Conservation (phyloP, 1,140 invertebrate genomes). For the Procambarus clarkii region DNA sequence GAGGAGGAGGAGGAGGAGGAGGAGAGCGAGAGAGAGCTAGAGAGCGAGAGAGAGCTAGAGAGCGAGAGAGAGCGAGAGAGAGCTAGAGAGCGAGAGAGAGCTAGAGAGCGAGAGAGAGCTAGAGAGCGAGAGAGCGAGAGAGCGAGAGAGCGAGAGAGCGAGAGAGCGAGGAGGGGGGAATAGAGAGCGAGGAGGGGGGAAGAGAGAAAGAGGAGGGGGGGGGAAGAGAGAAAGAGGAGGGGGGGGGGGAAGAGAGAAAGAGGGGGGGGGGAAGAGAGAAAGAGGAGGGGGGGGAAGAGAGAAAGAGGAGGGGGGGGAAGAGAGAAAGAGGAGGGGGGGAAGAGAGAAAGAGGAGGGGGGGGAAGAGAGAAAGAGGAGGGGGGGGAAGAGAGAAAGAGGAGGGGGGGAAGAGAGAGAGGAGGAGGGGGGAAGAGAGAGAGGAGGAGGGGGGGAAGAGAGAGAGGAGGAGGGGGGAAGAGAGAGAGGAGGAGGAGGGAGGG, state of each 20-base stretch:
- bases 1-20: too few relatives aligned
- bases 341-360: slow-evolving; percentile 8
- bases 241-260: neutral
- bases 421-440: neutral
- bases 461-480: neutral
- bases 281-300: slow-evolving; percentile 11
- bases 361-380: neutral
- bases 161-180: too few relatives aligned
- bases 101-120: too few relatives aligned
- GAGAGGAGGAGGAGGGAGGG: too few relatives aligned
- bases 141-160: too few relatives aligned
- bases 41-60: too few relatives aligned
- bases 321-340: neutral
- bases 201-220: neutral
- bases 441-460: neutral
- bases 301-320: slow-evolving; percentile 13
- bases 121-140: too few relatives aligned
- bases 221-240: neutral
- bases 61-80: too few relatives aligned
- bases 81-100: too few relatives aligned
- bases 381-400: neutral
- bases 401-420: neutral
- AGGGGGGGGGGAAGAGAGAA: neutral
- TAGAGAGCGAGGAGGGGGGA: too few relatives aligned
- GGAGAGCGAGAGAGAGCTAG: too few relatives aligned